Conservation (phyloP, 2,113 vertebrate genomes). For the Dromas ardeola region DNA sequence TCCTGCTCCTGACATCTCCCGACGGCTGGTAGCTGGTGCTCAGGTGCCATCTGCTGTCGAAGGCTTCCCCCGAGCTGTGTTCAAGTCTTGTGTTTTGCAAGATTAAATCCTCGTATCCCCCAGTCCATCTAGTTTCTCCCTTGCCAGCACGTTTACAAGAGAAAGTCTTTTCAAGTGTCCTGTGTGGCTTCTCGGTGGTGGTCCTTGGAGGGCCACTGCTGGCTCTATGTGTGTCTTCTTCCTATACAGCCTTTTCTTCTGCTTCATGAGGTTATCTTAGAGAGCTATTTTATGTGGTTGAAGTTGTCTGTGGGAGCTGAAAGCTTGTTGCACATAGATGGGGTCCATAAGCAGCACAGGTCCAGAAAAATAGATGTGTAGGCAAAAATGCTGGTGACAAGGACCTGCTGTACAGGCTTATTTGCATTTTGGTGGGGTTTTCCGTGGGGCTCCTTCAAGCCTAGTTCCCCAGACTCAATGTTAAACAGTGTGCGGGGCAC, state of each 20-base stretch:
- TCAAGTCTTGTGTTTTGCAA: not conserved
- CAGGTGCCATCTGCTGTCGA: not conserved
- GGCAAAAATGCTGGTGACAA: not conserved
- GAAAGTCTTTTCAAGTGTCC: not conserved
- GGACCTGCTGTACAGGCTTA: not conserved
- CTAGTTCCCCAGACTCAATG: not conserved
- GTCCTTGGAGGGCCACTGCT: not conserved
- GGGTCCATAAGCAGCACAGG: not conserved
- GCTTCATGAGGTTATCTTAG: not conserved
- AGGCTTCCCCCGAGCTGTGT: not conserved
- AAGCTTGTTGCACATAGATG: not conserved
- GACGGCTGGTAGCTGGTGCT: not conserved
- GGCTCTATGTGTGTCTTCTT: not conserved
- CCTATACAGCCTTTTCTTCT: not conserved
- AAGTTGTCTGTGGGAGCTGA: not conserved
- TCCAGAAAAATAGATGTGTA: not conserved
- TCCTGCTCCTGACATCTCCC: not conserved
- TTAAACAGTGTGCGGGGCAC: not conserved
- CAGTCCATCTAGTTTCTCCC: not conserved
- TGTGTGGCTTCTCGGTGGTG: not conserved
- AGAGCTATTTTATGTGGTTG: not conserved
- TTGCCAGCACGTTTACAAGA: not conserved
- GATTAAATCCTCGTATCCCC: not conserved
- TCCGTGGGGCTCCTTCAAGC: not conserved
- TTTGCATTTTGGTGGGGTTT: not conserved